Evolutionary conservation across 1,140 invertebrate species (phyloP).

Genomic region (Argopecten irradians): DNA sequence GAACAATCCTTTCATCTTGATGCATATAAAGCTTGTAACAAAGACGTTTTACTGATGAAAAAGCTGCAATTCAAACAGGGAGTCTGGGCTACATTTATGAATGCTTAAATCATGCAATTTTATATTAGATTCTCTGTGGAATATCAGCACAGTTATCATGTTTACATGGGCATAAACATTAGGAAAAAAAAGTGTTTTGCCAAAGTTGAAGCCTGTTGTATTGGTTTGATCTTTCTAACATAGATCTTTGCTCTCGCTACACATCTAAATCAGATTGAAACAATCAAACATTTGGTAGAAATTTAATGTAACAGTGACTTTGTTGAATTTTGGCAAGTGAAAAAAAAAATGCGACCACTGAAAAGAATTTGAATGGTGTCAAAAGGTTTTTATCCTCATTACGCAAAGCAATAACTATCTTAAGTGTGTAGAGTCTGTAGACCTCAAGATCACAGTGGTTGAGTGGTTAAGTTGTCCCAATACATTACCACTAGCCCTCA

Average conservation of each 20-base stretch:
- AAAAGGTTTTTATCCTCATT: neutral
- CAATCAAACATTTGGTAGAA: neutral
- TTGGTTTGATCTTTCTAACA: neutral
- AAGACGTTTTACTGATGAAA: neutral
- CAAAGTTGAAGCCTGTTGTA: neutral
- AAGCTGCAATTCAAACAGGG: neutral
- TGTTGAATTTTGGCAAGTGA: neutral
- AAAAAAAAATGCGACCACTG: neutral
- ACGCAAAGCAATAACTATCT: no score
- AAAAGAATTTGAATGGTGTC: neutral
- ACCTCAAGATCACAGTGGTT: no score
- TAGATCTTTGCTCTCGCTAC: neutral
- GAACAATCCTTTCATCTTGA: neutral
- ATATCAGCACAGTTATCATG: neutral
- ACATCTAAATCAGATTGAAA: neutral
- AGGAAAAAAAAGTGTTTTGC: neutral
- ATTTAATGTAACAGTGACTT: neutral
- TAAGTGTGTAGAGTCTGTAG: no score
- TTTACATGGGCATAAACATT: neutral
- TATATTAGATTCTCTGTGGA: slow-evolving; percentile 23
- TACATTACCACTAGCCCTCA: no score
- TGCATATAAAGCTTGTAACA: slow-evolving; percentile 1
- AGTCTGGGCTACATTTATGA: neutral
- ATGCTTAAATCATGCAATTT: neutral
- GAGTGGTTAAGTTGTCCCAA: no score